Evolutionary conservation across 1,140 invertebrate species (phyloP), one percentile per base, ranked within the genome.

Genomic region (Bombus haemorrhoidalis): DNA sequence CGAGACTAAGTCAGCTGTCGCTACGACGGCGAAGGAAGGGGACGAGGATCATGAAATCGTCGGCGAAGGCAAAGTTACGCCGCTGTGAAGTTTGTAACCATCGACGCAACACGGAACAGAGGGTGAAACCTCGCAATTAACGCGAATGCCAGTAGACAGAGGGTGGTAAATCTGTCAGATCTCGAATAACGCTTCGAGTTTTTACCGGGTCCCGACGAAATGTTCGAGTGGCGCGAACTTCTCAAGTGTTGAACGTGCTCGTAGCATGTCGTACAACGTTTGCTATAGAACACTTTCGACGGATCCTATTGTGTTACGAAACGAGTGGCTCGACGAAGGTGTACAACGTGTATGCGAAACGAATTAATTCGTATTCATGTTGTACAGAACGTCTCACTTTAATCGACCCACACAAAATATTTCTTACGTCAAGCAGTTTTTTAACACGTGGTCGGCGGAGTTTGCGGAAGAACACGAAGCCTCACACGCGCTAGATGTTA

Each of bases 181-280:
- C 73, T 34, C 43, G 73, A 37, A 37, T 71, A 71, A 47, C 72
- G n/a, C 32, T 74, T 74, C 73, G 34, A 74, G 73, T 53, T 74
- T 74, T 74, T 74, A 74, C 73, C 53, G 10, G 25, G 3, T 8
- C 41, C 6, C 43, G n/a, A 34, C 73, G 9, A 43, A 74, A 53
- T 25, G 12, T 4, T 76, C 8, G 18, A 72, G 28, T 72, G 39
- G 28, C 15, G 37, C 25, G 71, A 41, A 41, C 43, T 76, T 76
- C 13, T 28, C 73, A 4, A 75, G 73, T 28, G 57, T 57, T n/a
- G 41, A 47, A 74, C 64, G n/a, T 9, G 59, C 28, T n/a, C 62
- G 62, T 22, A n/a, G n/a, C 15, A 34, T 34, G n/a, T 73, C 15
- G 43, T 57, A 2, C 8, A 37, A 28, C n/a, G 13, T 22, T 57